phyloP scores from a whole-genome alignment of 2,113 vertebrate species.

The Herpetotheres cachinnans region DNA sequence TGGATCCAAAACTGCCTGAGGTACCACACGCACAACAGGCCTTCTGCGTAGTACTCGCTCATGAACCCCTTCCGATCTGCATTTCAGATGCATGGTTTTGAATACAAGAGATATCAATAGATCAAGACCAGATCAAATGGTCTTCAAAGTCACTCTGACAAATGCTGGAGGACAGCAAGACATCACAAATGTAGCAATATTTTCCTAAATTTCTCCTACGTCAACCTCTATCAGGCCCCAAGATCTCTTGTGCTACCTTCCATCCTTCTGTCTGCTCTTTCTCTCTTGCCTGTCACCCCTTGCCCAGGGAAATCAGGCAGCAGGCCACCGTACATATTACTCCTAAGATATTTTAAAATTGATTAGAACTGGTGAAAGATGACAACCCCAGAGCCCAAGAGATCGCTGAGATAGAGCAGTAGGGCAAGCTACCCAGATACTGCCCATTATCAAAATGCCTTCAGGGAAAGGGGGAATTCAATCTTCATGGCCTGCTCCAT shows the following conservation, averaged over 20 bases:
- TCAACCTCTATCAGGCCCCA: neutral
- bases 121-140: neutral
- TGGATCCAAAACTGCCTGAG: neutral
- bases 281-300: neutral
- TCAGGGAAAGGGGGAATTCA: neutral
- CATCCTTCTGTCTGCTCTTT: rapidly evolving
- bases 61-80: neutral
- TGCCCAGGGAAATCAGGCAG: neutral
- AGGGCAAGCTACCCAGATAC: neutral
- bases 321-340: neutral
- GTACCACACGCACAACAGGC: neutral
- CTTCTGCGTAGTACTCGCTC: neutral
- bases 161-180: neutral
- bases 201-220: neutral
- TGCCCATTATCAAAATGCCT: neutral
- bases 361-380: neutral
- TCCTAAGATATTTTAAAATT: neutral
- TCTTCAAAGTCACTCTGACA: neutral
- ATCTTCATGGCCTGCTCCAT: neutral
- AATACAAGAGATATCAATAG: neutral
- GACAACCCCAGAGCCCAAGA: neutral
- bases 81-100: neutral
- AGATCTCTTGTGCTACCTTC: neutral
- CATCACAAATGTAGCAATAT: neutral
- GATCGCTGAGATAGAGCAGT: neutral